Percentiles rank a stretch among this genome's conserved stretches.
Conservation (phyloP, 2,888 invertebrate genomes). For the Nymphalis urticae region DNA sequence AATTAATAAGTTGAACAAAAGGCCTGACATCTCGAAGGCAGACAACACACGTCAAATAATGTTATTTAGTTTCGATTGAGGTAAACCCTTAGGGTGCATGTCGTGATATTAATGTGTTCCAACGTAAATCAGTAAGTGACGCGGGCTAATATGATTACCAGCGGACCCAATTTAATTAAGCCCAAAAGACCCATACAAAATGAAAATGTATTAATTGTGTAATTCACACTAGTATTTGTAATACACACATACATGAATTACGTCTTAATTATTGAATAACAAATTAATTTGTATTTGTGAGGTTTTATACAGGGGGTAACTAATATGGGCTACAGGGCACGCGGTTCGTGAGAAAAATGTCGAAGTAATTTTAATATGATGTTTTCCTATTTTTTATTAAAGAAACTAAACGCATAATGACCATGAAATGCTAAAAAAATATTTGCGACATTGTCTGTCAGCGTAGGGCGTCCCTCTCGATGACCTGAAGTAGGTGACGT, state of each 20-base stretch:
- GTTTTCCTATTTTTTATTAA: too few relatives aligned
- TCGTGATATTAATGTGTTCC: neutral
- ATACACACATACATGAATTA: neutral
- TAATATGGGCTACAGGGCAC: too few relatives aligned
- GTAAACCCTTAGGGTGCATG: neutral
- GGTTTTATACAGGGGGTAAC: too few relatives aligned
- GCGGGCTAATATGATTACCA: neutral
- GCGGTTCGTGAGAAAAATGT: too few relatives aligned
- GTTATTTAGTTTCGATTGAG: constrained; percentile 1
- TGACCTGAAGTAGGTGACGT: too few relatives aligned
- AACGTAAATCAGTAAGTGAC: neutral
- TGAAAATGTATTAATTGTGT: neutral
- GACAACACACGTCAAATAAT: neutral
- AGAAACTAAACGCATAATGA: too few relatives aligned
- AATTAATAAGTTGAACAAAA: neutral
- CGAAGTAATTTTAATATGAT: too few relatives aligned
- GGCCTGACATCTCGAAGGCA: neutral
- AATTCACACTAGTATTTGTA: neutral
- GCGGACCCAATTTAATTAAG: neutral
- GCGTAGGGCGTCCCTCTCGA: too few relatives aligned
- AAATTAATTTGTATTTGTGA: too few relatives aligned
- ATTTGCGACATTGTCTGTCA: too few relatives aligned
- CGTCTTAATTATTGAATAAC: too few relatives aligned
- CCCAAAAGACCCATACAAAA: neutral
- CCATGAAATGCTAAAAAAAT: too few relatives aligned